A percentile compares a stretch with the other conserved stretches of the same genome.
These are phyloP conservation scores for Microcebus jonahi DNA, from an alignment of 2,113 vertebrate species.

Conservation along the genomic window DNA sequence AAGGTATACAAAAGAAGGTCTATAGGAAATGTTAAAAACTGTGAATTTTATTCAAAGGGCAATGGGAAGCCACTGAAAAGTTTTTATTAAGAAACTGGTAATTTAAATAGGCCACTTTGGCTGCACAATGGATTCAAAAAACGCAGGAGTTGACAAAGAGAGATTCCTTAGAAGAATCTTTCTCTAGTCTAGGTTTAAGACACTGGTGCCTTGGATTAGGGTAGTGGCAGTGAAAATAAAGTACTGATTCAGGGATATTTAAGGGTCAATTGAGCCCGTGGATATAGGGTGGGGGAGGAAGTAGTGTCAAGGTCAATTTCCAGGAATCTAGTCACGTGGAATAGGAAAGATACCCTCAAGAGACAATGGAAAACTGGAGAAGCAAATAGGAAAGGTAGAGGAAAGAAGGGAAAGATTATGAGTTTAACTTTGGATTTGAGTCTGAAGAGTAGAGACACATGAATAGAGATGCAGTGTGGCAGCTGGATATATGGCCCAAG, in stretches of 20 bases:
- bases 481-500: background rate
- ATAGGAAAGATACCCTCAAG: background rate
- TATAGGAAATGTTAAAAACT: background rate
- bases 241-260: background rate
- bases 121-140: background rate
- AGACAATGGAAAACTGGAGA: background rate
- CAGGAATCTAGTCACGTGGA: background rate
- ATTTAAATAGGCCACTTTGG: background rate
- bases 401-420: background rate
- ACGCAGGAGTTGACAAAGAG: background rate
- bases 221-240: background rate
- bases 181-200: background rate
- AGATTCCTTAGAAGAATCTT: background rate
- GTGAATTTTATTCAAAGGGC: constrained; percentile 26
- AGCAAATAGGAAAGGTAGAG: background rate
- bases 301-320: background rate
- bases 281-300: background rate
- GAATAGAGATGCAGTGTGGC: background rate
- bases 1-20: background rate
- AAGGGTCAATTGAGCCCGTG: background rate
- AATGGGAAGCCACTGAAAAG: background rate
- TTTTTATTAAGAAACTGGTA: background rate
- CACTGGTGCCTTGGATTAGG: background rate
- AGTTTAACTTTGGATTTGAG: background rate
- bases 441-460: background rate